Percentiles rank a stretch among this genome's conserved stretches.
phyloP scores from a whole-genome alignment of 2,113 vertebrate species.

The Hemibagrus wyckioides region DNA sequence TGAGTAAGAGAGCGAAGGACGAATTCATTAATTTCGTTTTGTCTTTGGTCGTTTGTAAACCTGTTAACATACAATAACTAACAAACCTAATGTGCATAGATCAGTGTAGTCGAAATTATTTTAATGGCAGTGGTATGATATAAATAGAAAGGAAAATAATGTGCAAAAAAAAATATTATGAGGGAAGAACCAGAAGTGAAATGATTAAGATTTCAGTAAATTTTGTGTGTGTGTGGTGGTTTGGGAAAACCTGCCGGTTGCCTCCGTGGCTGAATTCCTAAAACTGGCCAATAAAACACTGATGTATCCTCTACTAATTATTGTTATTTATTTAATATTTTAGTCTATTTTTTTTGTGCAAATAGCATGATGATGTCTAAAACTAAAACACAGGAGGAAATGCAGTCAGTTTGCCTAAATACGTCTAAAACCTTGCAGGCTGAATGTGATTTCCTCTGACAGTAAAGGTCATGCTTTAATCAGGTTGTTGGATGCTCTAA shows the following conservation, averaged over 20 bases:
- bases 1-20: no score
- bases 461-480: not conserved
- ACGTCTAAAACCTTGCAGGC: not conserved
- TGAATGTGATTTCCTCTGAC: not conserved
- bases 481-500: not conserved
- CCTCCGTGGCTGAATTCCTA: not conserved
- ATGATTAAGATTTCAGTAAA: not conserved
- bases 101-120: not conserved
- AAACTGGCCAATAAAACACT: not conserved
- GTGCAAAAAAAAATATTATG: not conserved
- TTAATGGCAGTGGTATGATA: constrained; percentile 21
- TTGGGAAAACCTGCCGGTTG: not conserved
- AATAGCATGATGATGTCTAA: not conserved
- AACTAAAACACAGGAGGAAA: not conserved
- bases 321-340: not conserved
- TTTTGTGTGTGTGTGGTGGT: not conserved
- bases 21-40: not conserved
- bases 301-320: not conserved
- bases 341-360: not conserved
- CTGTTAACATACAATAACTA: not conserved
- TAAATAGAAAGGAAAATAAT: not conserved
- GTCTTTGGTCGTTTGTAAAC: constrained; percentile 12
- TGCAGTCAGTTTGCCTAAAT: not conserved
- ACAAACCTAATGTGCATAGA: not conserved
- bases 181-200: not conserved